Conservation (phyloP, 53 echinoderm and acorn worm genomes). For the Crossaster papposus region DNA sequence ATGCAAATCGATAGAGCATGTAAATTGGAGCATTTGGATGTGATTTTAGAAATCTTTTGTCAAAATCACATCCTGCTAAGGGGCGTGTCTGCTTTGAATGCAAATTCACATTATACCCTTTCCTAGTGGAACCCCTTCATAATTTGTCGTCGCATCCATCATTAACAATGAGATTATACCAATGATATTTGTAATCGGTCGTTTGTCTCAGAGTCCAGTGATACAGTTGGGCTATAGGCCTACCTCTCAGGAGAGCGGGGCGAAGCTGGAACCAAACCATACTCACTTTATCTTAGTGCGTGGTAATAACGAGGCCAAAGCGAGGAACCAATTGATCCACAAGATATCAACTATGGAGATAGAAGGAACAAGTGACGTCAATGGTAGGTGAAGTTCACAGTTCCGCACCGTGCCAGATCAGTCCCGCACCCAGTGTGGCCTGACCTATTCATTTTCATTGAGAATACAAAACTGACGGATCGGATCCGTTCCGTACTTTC, state of each 20-base stretch:
- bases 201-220: not conserved
- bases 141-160: not conserved
- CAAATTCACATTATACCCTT: too few relatives aligned
- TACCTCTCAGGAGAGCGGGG: not conserved
- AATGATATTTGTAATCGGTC: not conserved
- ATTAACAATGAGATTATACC: not conserved
- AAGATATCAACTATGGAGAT: constrained; percentile 43
- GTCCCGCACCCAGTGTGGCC: too few relatives aligned
- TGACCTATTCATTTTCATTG: too few relatives aligned
- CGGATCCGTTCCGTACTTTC: too few relatives aligned
- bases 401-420: too few relatives aligned
- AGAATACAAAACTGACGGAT: too few relatives aligned
- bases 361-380: constrained; percentile 24
- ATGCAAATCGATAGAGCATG: too few relatives aligned
- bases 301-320: constrained; percentile 24
- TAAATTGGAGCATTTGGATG: too few relatives aligned
- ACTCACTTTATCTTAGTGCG: constrained; percentile 61
- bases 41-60: too few relatives aligned
- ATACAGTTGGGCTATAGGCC: not conserved
- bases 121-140: too few relatives aligned
- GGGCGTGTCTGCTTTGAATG: too few relatives aligned
- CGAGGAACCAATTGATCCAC: constrained; percentile 30
- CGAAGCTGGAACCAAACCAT: constrained; percentile 60
- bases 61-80: too few relatives aligned
- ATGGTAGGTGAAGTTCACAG: not conserved